phyloP scores from a whole-genome alignment of 2,113 vertebrate genomes.

The Panthera leo region DNA sequence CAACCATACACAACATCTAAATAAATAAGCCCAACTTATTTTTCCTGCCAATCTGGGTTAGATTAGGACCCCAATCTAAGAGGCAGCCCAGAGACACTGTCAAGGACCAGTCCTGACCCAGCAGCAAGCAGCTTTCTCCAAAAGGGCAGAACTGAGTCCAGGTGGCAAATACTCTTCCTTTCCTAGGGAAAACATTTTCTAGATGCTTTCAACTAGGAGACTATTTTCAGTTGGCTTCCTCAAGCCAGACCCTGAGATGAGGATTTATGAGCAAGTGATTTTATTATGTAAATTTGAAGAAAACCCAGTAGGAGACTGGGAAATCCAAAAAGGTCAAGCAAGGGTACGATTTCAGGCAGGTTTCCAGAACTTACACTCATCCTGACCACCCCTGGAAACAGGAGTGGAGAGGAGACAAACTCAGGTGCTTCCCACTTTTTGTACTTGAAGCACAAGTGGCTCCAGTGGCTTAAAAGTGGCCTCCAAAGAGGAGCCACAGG shows the following conservation, averaged over 20 bases:
- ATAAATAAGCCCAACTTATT: not conserved
- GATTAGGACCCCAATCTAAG: not conserved
- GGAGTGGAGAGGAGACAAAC: not conserved
- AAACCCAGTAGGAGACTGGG: not conserved
- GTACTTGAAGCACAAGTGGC: not conserved
- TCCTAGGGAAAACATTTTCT: not conserved
- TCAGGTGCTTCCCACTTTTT: no score
- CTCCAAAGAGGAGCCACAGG: not conserved
- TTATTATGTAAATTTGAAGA: not conserved
- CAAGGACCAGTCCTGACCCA: not conserved
- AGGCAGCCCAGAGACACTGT: not conserved
- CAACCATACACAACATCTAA: not conserved
- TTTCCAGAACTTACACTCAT: not conserved
- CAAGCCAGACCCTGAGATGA: not conserved
- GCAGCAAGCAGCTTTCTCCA: not conserved
- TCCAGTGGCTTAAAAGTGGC: not conserved
- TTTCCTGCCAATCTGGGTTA: not conserved
- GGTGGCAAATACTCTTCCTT: not conserved
- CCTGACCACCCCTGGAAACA: not conserved
- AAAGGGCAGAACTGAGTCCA: not conserved
- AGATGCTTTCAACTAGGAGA: not conserved
- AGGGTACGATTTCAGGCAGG: not conserved
- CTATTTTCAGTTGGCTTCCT: not conserved
- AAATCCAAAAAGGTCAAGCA: not conserved
- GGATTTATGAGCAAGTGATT: not conserved